A percentile compares a stretch with the other conserved stretches of the same genome.
Evolutionary conservation across 2,888 invertebrate species (phyloP).

Genomic region (Caenorhabditis sp.): DNA sequence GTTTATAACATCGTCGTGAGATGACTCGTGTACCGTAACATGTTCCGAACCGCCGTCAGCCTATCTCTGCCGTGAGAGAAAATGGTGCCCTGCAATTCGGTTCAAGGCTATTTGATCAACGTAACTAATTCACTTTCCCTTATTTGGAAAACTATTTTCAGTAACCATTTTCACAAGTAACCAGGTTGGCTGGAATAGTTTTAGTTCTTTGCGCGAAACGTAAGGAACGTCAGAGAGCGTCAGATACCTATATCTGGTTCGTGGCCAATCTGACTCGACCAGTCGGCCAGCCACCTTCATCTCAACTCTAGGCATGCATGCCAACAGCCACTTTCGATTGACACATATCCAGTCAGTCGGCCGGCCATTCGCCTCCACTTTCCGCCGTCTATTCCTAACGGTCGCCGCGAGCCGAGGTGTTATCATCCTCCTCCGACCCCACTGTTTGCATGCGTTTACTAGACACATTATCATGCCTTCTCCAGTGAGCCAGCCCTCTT

Average conservation of each 20-base stretch:
- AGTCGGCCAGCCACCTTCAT: constrained; percentile 1
- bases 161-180: neutral
- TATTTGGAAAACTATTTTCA: neutral
- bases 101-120: constrained; percentile 22
- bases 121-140: constrained; percentile 36
- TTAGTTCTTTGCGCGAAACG: too few relatives aligned
- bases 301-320: constrained; percentile 4
- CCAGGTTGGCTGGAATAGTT: too few relatives aligned
- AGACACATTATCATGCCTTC: constrained; percentile 2
- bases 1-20: constrained; percentile 21
- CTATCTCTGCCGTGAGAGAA: constrained; percentile 1
- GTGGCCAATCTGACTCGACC: neutral
- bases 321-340: constrained; percentile 15
- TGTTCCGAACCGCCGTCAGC: neutral
- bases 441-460: constrained; percentile 15
- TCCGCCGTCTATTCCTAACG: neutral
- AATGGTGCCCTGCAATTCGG: constrained; percentile 31
- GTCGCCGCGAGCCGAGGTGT: constrained; percentile 11
- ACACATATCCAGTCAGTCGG: constrained; percentile 4
- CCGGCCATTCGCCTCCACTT: neutral
- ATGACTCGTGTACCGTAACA: constrained; percentile 9
- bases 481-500: constrained; percentile 3
- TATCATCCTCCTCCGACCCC: constrained; percentile 3
- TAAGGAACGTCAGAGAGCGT: neutral
- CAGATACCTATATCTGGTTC: neutral